These are phyloP conservation scores for Acheta domesticus DNA, from an alignment of 2,888 invertebrate genomes.

Conservation along the genomic window DNA sequence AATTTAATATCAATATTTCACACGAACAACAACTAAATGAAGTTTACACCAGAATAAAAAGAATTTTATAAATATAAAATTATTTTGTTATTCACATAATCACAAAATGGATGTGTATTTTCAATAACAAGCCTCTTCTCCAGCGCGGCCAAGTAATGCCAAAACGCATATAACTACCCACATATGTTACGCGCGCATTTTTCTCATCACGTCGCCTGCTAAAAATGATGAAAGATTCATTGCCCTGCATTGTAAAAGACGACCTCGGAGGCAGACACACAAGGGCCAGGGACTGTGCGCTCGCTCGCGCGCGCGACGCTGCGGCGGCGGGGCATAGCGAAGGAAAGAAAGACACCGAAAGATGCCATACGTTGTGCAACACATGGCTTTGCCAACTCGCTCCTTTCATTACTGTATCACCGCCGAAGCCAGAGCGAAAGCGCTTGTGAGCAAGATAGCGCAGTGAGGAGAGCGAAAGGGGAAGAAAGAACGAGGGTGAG, in stretches of 20 bases:
- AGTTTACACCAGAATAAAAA: too few species aligned
- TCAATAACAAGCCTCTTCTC: too few species aligned
- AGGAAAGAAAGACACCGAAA: not conserved
- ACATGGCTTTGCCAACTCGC: slow-evolving; percentile 1
- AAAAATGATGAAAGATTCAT: not conserved
- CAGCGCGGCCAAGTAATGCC: too few species aligned
- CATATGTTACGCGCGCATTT: too few species aligned
- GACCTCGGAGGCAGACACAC: not conserved
- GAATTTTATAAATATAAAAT: too few species aligned
- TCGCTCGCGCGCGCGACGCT: too few species aligned
- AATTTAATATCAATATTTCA: too few species aligned
- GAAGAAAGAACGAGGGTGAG: not conserved
- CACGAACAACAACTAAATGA: too few species aligned
- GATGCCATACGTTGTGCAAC: slow-evolving; percentile 18
- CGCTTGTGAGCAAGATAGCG: not conserved
- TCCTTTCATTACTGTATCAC: slow-evolving; percentile 7
- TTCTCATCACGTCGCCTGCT: too few species aligned
- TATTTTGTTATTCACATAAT: too few species aligned
- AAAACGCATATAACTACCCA: too few species aligned
- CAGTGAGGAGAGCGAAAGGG: not conserved
- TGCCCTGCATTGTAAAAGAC: not conserved
- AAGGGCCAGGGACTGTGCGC: not conserved
- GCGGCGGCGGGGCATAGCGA: not conserved
- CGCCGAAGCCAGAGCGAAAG: not conserved
- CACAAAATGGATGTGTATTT: too few species aligned